Base-by-base conservation (phyloP, 2,113 vertebrate genomes). In the Anolis carolinensis region DNA sequence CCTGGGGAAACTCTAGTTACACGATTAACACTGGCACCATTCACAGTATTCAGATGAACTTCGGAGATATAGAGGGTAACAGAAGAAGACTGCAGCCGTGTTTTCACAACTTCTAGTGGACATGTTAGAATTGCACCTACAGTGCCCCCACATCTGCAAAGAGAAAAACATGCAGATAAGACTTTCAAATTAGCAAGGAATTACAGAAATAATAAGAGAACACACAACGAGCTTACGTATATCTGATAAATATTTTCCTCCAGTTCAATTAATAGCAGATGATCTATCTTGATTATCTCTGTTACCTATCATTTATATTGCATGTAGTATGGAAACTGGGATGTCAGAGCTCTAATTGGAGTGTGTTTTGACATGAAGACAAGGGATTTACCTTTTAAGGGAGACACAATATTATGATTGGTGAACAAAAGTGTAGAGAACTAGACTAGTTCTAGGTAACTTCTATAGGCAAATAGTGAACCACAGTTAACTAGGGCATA, bases 31-130 rank as follows among this genome's bases (percentile, higher is more conserved):
- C 97, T 97, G 91, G 98, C 95, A 90, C 98, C 98, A 67, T 97
- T 97, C 92, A 99, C 96, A 20, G 98, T 97, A 94, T 95, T 98
- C 83, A 99, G 97, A 91, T 99, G 98, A 87, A 99, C 98, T 96
- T 98, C 98, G 96, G 98, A 98, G 91, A 99, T 95, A 83, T 98
- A 99, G 2, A 99, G 93, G 0, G 97, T 98, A 92, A 99, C 95
- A 59, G 98, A 97, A 5, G 99, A 99, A 7, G 99, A 99, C 95
- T 99, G 99, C 88, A 99, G 91, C 27, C 99, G 97, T 39, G 99
- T 99, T 94, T 99, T 99, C 80, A 99, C 98, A 95, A 99, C 99
- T 96, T 99, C 99, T 92, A 99, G 96, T 23, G 99, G 99, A 96
- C 99, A 99, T 91, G 99, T 99, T 94, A 99, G 94, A 95, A 99